Percentiles rank a stretch among this genome's conserved stretches.
Conservation (phyloP, 2,888 invertebrate species). For the Entomobrya proxima region DNA sequence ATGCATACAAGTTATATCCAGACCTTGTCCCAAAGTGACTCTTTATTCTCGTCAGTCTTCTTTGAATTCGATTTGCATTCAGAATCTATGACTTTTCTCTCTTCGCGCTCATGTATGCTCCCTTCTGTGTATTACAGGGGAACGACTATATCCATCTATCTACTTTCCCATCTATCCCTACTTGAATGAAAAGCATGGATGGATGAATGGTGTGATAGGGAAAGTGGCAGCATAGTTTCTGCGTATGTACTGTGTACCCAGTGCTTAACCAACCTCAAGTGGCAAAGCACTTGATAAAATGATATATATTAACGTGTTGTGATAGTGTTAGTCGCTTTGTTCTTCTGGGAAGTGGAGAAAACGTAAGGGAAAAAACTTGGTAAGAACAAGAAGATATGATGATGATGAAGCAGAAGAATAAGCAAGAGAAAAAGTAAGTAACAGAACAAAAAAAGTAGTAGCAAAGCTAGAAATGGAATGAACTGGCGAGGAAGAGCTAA, state of each 20-base stretch:
- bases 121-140: constrained; percentile 32
- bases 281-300: constrained; percentile 43
- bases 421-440: background rate
- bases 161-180: background rate
- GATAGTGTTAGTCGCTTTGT: constrained; percentile 55
- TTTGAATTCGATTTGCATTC: constrained; percentile 69
- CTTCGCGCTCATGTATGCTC: constrained; percentile 20
- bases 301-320: constrained; percentile 56
- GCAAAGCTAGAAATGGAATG: too few species aligned
- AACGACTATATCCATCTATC: constrained; percentile 17
- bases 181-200: constrained; percentile 1
- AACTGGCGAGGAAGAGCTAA: background rate
- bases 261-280: background rate
- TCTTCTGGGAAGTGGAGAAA: constrained; percentile 59
- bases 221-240: background rate
- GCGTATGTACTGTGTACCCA: background rate
- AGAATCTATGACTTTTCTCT: constrained; percentile 65
- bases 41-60: constrained; percentile 67
- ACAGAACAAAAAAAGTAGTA: background rate
- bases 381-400: constrained; percentile 37
- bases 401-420: constrained; percentile 5
- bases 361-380: constrained; percentile 46
- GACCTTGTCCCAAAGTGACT: constrained; percentile 65
- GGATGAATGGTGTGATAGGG: background rate
- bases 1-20: constrained; percentile 12